phyloP scores from a whole-genome alignment of 35 echinoderm and acorn worm species.

The Holothuria glaberrima region DNA sequence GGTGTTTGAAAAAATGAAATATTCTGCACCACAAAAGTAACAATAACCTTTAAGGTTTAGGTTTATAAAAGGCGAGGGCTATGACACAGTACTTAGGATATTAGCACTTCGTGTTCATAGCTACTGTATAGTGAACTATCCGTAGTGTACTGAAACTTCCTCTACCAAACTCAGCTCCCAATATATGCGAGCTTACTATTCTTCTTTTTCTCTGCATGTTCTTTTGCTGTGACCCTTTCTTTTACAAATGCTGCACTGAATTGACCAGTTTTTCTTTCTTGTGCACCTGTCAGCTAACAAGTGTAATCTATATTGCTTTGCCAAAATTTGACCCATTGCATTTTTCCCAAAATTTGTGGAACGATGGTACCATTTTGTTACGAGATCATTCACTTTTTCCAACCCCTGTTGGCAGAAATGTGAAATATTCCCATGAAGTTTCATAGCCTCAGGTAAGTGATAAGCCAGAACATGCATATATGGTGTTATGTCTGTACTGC shows the following conservation, averaged over 20 bases:
- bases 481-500: slow-evolving; percentile 74
- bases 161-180: no score
- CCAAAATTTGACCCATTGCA: slow-evolving; percentile 56
- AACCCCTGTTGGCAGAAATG: slow-evolving; percentile 42
- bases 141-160: no score
- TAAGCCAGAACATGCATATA: slow-evolving; percentile 71
- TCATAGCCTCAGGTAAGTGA: slow-evolving; percentile 67
- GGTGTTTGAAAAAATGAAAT: no score
- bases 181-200: no score
- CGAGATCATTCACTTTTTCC: slow-evolving; percentile 15
- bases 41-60: no score
- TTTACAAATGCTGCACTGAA: slow-evolving; percentile 39
- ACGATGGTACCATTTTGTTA: slow-evolving; percentile 63
- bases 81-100: no score
- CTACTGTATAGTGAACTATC: no score
- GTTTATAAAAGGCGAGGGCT: no score
- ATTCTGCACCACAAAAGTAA: no score
- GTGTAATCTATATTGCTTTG: slow-evolving; percentile 41
- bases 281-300: slow-evolving; percentile 39
- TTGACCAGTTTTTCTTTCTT: slow-evolving; percentile 2
- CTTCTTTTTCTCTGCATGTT: background rate
- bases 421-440: slow-evolving; percentile 56
- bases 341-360: slow-evolving; percentile 50
- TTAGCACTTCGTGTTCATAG: no score
- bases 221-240: slow-evolving; percentile 44